phyloP scores from a whole-genome alignment of 2,113 vertebrate genomes.

The Colaptes auratus region DNA sequence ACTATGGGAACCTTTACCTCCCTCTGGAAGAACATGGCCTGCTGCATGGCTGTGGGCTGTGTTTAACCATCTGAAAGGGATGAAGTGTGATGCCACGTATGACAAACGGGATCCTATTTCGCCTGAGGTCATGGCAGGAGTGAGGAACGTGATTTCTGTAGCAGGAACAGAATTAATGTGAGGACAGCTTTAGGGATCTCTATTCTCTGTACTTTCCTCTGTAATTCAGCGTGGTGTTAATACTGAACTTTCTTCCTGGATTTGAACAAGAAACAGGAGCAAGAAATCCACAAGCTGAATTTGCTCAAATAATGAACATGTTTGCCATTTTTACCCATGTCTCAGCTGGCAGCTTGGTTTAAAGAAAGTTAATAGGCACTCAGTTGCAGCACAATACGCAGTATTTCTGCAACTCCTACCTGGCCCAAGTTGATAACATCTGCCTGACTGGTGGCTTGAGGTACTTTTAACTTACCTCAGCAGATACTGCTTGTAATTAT shows the following conservation, averaged over 20 bases:
- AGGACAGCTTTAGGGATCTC: background rate
- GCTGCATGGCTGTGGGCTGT: accelerated
- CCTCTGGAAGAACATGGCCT: background rate
- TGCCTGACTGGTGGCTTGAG: background rate
- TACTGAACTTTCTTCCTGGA: background rate
- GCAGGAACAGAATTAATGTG: background rate
- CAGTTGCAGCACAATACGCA: background rate
- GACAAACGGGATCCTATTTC: background rate
- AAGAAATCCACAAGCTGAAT: background rate
- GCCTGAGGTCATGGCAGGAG: background rate
- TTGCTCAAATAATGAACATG: background rate
- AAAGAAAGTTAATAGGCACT: background rate
- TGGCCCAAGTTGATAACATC: background rate
- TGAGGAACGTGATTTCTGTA: background rate
- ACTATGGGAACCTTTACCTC: background rate
- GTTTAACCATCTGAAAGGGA: background rate
- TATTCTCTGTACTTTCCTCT: background rate
- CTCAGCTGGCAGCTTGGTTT: background rate
- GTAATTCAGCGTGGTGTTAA: background rate
- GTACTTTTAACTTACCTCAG: background rate
- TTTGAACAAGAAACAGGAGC: background rate
- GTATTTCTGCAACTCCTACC: background rate
- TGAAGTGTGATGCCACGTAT: accelerated
- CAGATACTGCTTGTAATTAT: background rate
- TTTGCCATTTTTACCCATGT: background rate